Base-by-base conservation (phyloP, 1,140 invertebrate species). In the Drosophila navojoa region DNA sequence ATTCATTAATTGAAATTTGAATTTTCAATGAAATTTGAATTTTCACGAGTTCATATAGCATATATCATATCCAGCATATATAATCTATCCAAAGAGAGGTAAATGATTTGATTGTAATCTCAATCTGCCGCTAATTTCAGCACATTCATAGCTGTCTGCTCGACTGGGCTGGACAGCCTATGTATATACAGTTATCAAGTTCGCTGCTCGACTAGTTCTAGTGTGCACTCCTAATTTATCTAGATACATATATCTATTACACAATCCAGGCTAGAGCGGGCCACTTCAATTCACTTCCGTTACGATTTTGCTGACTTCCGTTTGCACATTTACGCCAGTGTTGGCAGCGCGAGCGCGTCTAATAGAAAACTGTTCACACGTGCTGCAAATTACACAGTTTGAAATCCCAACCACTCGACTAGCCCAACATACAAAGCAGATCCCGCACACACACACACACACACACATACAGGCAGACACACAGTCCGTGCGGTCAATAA, bases 291-390 rank as follows among this genome's bases (percentile, higher is more conserved):
- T 58, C 42, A 73, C 71, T 74, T 74, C 64, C 71, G 66, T 58
- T 58, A 44, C 66, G 57, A 62, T 70, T 70, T 74, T 52, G 35
- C 58, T 38, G 11, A 62, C 42, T 69, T 69, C 64, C 58, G 55
- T 69, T 73, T 55, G 49, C 58, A 52, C 57, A 57, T 74, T 74
- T 59, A 61, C 66, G 58, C 57, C 52, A 47, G 32, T 62, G 32
- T 69, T 69, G 62, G 44, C 69, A 71, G 10, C 61, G 61, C 69
- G 44, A 44, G 45, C 63, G 45, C 54, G 53, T 25, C 57, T 73
- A 81, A 81, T 84, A 64, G 72, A 84, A 64, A 84, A 84, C 68
- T 55, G 54, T 62, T 76, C 78, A 77, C 81, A 85, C 81, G 77
- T 86, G 77, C 69, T 75, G 60, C 60, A 77, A 76, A 85, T 84